Conservation (phyloP, 2,797 vertebrate genomes). For the Glyptemys insculpta region DNA sequence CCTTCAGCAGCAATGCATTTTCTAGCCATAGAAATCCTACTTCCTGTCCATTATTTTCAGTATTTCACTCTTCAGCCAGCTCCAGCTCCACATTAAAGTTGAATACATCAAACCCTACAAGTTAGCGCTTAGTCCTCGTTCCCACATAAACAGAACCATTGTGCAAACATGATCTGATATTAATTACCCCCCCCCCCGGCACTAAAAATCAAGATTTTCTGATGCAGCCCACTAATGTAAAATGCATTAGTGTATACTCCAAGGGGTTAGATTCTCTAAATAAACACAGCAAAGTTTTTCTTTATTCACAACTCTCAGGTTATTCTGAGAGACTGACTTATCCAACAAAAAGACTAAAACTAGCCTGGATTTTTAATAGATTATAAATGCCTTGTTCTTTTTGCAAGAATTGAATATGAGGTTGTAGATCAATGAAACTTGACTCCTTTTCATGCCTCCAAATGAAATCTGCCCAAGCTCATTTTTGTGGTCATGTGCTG, state of each 20-base stretch:
- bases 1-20: background rate
- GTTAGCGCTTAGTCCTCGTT: constrained; percentile 79
- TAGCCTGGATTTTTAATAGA: constrained; percentile 78
- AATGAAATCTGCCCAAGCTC: constrained; percentile 41
- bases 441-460: constrained; percentile 42
- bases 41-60: constrained; percentile 56
- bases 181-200: constrained; percentile 85
- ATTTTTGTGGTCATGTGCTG: background rate
- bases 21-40: constrained; percentile 11
- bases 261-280: constrained; percentile 83
- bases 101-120: constrained; percentile 72
- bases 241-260: constrained; percentile 85
- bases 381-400: constrained; percentile 69
- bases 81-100: constrained; percentile 67
- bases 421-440: constrained; percentile 54
- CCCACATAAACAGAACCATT: constrained; percentile 86
- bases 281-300: constrained; percentile 80
- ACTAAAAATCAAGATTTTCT: constrained; percentile 85
- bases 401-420: constrained; percentile 68
- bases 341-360: constrained; percentile 51
- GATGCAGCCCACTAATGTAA: constrained; percentile 84
- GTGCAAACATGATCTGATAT: constrained; percentile 87
- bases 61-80: constrained; percentile 58
- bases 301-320: constrained; percentile 73
- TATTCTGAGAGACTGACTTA: constrained; percentile 74